Conservation (phyloP, 2,888 invertebrate genomes). For the Hyposoter didymator region DNA sequence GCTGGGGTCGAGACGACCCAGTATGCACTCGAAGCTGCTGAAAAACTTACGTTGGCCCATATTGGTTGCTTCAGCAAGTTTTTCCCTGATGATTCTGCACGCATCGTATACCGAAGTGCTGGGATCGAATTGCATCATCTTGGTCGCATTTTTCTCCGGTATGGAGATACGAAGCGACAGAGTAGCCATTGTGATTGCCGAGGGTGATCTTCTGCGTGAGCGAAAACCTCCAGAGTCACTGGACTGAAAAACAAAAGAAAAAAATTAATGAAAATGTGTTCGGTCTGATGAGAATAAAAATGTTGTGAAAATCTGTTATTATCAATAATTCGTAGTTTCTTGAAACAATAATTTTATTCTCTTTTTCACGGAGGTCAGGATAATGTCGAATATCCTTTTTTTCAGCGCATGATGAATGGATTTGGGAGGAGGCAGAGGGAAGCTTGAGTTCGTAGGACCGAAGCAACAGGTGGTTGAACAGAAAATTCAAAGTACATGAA, state of each 20-base stretch:
- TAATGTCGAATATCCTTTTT: background rate
- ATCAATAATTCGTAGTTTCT: background rate
- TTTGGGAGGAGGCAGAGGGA: background rate
- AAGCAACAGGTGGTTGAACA: slow-evolving; percentile 61
- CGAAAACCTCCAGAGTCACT: slow-evolving; percentile 80
- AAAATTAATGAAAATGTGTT: slow-evolving; percentile 8
- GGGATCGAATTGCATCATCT: slow-evolving; percentile 99
- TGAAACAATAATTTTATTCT: background rate
- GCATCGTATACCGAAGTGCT: slow-evolving; percentile 98
- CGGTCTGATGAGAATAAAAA: slow-evolving; percentile 1
- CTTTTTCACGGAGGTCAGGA: background rate
- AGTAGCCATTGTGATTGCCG: slow-evolving; percentile 86
- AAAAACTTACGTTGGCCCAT: slow-evolving; percentile 93
- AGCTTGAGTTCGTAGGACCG: slow-evolving; percentile 21
- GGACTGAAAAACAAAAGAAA: slow-evolving; percentile 76
- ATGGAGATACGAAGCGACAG: slow-evolving; percentile 94
- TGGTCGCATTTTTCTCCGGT: slow-evolving; percentile 95
- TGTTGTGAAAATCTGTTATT: background rate
- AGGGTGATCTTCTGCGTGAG: slow-evolving; percentile 76
- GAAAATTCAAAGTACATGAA: slow-evolving; percentile 30
- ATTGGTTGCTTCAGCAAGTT: slow-evolving; percentile 93
- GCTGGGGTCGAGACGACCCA: too few relatives aligned
- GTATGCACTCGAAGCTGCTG: slow-evolving; percentile 64
- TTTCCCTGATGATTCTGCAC: slow-evolving; percentile 97
- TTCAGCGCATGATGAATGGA: slow-evolving; percentile 14